Conservation (phyloP, 2,797 vertebrate genomes). For the Neostethus bicornis region DNA sequence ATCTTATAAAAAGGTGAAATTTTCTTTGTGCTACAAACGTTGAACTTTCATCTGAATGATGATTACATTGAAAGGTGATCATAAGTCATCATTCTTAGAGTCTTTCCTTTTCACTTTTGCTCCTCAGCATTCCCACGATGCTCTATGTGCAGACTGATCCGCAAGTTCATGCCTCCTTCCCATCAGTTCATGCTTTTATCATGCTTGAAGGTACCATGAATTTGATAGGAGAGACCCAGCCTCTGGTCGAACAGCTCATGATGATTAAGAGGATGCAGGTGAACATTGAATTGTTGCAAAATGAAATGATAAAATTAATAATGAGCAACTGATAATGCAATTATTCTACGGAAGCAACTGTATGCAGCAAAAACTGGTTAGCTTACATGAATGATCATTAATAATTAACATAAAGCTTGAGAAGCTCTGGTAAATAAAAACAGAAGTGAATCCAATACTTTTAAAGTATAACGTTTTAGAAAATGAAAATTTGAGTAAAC, state of each 20-base stretch:
- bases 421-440: too few relatives aligned
- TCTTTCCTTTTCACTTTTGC: not conserved
- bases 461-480: too few relatives aligned
- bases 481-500: too few relatives aligned
- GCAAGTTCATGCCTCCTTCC: constrained; percentile 86
- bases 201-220: constrained; percentile 98
- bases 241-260: constrained; percentile 95
- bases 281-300: not conserved
- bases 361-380: too few relatives aligned
- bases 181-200: constrained; percentile 92
- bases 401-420: too few relatives aligned
- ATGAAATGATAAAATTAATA: too few relatives aligned
- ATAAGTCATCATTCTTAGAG: not conserved
- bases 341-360: too few relatives aligned
- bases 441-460: too few relatives aligned
- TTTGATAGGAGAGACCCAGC: constrained; percentile 93
- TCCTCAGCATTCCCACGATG: constrained; percentile 89
- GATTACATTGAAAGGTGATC: not conserved
- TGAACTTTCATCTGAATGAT: not conserved
- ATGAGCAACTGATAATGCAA: too few relatives aligned
- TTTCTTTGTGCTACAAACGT: not conserved
- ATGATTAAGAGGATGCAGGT: constrained; percentile 99
- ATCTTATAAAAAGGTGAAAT: constrained; percentile 89
- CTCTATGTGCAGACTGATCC: constrained; percentile 84
- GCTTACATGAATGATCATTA: too few relatives aligned